Conservation (phyloP, 2,113 vertebrate species). For the Hypanus sabinus region DNA sequence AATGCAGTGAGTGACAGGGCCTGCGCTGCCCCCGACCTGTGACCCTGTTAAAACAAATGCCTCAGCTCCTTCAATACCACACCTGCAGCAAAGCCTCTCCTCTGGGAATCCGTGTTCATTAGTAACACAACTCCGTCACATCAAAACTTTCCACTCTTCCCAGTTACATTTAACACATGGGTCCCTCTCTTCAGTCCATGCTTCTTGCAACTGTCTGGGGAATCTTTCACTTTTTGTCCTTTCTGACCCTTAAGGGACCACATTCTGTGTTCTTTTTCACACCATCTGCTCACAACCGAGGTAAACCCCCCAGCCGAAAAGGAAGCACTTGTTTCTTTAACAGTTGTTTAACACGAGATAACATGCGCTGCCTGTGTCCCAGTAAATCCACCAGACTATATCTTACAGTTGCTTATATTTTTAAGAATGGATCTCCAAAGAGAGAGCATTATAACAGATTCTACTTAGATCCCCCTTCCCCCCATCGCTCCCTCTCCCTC, state of each 20-base stretch:
- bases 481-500: slow-evolving; percentile 53
- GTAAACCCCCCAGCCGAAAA: slow-evolving; percentile 49
- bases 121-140: slow-evolving; percentile 47
- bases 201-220: slow-evolving; percentile 71
- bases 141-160: slow-evolving; percentile 56
- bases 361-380: neutral
- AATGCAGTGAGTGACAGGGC: slow-evolving; percentile 51
- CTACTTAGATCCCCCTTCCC: slow-evolving; percentile 41
- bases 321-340: neutral
- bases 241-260: slow-evolving; percentile 72
- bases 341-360: neutral
- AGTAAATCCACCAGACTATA: neutral
- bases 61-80: slow-evolving; percentile 55
- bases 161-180: slow-evolving; percentile 53
- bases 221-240: slow-evolving; percentile 88
- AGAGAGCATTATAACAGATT: neutral
- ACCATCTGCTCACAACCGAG: slow-evolving; percentile 79
- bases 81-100: slow-evolving; percentile 56
- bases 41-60: slow-evolving; percentile 46
- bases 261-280: slow-evolving; percentile 78
- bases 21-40: slow-evolving; percentile 54
- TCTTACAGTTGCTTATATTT: slow-evolving; percentile 19
- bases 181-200: slow-evolving; percentile 66
- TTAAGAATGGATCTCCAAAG: neutral
- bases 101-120: slow-evolving; percentile 47